Evolutionary conservation across 2,888 invertebrate genomes (phyloP).

Genomic region (Dasysyrphus tricinctus): DNA sequence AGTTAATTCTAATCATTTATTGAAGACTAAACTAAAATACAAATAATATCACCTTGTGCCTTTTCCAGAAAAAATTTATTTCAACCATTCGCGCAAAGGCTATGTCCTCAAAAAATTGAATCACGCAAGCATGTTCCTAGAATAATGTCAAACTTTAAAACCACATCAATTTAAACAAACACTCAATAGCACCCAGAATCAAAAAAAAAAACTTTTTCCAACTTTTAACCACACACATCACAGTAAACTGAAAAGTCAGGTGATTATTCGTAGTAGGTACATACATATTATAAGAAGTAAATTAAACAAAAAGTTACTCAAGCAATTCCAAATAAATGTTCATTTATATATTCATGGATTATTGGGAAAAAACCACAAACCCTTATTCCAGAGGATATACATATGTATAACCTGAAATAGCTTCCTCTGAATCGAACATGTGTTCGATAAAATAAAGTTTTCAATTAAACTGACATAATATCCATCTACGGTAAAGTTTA

Average conservation of each 20-base stretch:
- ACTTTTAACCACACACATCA: constrained; percentile 3
- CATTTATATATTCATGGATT: neutral
- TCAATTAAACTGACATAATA: constrained; percentile 15
- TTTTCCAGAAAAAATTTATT: too few relatives aligned
- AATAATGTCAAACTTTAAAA: neutral
- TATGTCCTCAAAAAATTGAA: neutral
- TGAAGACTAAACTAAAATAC: too few relatives aligned
- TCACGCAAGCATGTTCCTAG: neutral
- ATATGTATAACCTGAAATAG: neutral
- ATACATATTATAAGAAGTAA: neutral
- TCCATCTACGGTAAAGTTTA: neutral
- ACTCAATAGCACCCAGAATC: neutral
- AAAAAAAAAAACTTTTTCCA: neutral
- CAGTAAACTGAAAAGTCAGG: neutral
- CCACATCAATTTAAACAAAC: constrained; percentile 10
- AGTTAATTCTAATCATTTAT: too few relatives aligned
- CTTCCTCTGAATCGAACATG: neutral
- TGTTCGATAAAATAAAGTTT: constrained; percentile 27
- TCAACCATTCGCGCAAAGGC: too few relatives aligned
- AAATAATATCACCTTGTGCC: too few relatives aligned
- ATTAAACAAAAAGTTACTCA: constrained; percentile 7
- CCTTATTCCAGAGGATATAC: constrained; percentile 6
- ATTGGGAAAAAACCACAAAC: neutral
- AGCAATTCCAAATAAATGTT: neutral
- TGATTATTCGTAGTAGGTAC: neutral